Base-by-base conservation (phyloP, 2,888 invertebrate genomes). In the Amblyteles armatorius region DNA sequence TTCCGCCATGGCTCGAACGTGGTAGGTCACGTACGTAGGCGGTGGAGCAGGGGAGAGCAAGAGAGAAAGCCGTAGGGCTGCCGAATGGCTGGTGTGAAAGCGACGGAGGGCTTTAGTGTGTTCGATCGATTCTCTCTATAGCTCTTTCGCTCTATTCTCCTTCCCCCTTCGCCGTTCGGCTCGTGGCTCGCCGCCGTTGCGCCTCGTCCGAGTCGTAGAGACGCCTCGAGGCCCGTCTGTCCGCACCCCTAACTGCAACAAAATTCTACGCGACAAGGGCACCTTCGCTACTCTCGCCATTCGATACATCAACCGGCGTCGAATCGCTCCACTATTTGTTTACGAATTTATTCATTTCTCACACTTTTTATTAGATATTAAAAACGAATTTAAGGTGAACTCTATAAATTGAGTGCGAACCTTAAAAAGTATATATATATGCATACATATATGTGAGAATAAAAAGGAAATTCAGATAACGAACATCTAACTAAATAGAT, bases 21-120 rank as follows among this genome's bases (percentile, higher is more conserved):
- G 86, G 84, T 86, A 86, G 86, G 87, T 87, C 87, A 87, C 87
- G 87, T 87, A 86, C 87, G 76, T 82, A n/a, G 80, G 69, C 36
- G 44, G 67, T 9, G 60, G 60, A 73, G 36, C 65, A 36, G 55
- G 22, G 57, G 68, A 11, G 81, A 67, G 77, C 40, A 60, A 69
- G 72, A 26, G 67, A 29, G 76, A 76, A 52, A 40, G 57, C 11
- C 16, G n/a, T 13, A 11, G 4, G 60, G 69, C 50, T 36, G 33
- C 65, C 57, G 57, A 60, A 67, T 48, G 16, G 57, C 67, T 55
- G 55, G 71, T 63, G 68, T 55, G 57, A 68, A 73, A 74, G 57
- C 73, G 76, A 48, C 36, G 67, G 76, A 76, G 50, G 69, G 33
- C 40, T 74, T 40, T 63, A 13, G 40, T 11, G 55, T 65, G 73